These are phyloP conservation scores for Sebastes cheni DNA, from an alignment of 2,797 vertebrate genomes.

Conservation along the genomic window DNA sequence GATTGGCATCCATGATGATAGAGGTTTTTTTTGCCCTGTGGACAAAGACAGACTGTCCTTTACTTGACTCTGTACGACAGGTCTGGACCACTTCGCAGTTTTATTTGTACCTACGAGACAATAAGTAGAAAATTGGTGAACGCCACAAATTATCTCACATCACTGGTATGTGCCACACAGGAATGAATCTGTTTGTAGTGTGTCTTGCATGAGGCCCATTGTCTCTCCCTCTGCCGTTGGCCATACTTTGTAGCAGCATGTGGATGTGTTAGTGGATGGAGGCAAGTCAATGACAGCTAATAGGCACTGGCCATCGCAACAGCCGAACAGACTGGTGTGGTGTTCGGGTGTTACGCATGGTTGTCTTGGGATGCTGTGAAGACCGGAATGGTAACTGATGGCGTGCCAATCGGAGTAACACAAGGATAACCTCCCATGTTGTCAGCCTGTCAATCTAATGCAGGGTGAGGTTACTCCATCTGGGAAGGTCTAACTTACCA, in stretches of 20 bases:
- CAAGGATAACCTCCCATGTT: constrained; percentile 13
- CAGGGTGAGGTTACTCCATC: neutral
- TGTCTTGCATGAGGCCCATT: neutral
- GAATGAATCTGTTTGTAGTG: neutral
- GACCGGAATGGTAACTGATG: neutral
- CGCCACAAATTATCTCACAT: neutral
- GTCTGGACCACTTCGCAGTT: neutral
- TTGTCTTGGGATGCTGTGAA: neutral
- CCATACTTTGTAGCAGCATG: neutral
- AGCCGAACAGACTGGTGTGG: neutral
- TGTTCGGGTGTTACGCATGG: neutral
- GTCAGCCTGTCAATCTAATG: neutral
- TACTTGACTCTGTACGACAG: neutral
- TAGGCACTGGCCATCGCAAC: too few species aligned
- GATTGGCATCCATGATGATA: neutral
- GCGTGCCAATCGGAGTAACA: neutral
- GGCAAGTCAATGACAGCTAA: too few species aligned
- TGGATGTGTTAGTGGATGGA: neutral
- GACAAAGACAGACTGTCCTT: neutral
- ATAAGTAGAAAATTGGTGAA: neutral
- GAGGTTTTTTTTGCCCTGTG: neutral
- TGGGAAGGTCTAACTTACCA: constrained; percentile 6
- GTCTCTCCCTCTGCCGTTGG: neutral
- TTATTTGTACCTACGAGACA: neutral
- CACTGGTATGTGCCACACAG: neutral